Evolutionary conservation across 2,113 vertebrate species (phyloP).

Genomic region (Dicentrarchus labrax): DNA sequence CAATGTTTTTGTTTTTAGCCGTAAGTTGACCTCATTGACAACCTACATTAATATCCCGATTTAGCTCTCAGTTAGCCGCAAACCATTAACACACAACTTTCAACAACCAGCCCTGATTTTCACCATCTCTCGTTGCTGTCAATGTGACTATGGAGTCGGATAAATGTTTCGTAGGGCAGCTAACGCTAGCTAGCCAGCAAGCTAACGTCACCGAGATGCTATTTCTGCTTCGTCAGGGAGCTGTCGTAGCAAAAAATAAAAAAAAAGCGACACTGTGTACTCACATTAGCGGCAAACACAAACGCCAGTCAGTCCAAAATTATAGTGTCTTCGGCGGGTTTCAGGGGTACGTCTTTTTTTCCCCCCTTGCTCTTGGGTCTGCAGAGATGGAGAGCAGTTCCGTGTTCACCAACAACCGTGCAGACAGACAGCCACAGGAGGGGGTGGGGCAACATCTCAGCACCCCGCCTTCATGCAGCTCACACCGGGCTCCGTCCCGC

Average conservation of each 20-base stretch:
- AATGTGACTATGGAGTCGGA: neutral
- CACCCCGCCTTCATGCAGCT: neutral
- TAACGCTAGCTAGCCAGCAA: constrained; percentile 40
- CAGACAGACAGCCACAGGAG: neutral
- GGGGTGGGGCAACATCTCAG: too few species aligned
- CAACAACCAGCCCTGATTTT: neutral
- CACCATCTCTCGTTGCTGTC: neutral
- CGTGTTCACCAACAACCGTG: constrained; percentile 42
- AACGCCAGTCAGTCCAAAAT: constrained; percentile 28
- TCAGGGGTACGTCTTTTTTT: constrained; percentile 7
- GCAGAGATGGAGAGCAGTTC: constrained; percentile 69
- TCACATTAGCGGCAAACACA: constrained; percentile 59
- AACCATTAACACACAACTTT: neutral
- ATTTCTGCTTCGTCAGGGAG: neutral
- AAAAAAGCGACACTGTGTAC: constrained; percentile 17
- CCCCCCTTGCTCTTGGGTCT: neutral
- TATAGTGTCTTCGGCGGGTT: constrained; percentile 14
- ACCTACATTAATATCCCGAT: too few species aligned
- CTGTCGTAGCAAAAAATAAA: too few species aligned
- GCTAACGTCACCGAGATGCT: constrained; percentile 9
- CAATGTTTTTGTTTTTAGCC: constrained; percentile 67
- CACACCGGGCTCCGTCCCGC: neutral
- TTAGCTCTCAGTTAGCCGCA: too few species aligned
- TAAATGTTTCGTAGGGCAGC: constrained; percentile 8
- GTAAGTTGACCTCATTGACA: neutral